phyloP scores from a whole-genome alignment of 2,888 invertebrate species.

The Noctuana brunneofusca region DNA sequence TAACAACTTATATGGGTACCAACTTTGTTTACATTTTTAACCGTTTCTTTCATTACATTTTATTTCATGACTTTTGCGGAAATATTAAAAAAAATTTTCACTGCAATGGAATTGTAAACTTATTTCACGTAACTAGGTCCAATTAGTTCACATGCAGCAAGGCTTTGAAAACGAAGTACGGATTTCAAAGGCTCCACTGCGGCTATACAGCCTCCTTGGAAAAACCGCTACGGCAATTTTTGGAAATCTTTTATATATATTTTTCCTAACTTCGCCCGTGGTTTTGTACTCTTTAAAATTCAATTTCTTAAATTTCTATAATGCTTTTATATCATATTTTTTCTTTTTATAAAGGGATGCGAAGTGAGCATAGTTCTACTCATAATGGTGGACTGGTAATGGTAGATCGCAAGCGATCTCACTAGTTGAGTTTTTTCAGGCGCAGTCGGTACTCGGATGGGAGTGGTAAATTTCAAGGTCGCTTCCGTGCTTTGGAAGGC shows the following conservation, averaged over 20 bases:
- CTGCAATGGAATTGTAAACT: conserved; percentile 28
- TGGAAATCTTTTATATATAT: conserved; percentile 31
- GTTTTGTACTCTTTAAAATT: conserved; percentile 17
- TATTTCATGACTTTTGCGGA: conserved; percentile 4
- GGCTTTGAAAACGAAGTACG: conserved; percentile 28
- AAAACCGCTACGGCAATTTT: conserved; percentile 26
- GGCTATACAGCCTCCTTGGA: conserved; percentile 27
- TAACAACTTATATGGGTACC: no score
- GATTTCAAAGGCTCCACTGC: conserved; percentile 32
- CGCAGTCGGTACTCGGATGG: no score
- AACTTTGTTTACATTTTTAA: background rate
- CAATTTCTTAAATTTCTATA: background rate
- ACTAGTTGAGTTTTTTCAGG: no score
- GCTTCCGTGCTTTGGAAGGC: no score
- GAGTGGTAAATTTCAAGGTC: no score
- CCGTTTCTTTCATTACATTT: background rate
- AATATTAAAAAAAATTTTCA: conserved; percentile 17
- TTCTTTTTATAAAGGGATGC: no score
- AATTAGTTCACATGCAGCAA: conserved; percentile 33
- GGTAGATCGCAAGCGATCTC: no score
- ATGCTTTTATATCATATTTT: no score
- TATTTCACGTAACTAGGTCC: conserved; percentile 32
- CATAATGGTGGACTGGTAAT: no score
- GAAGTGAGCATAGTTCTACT: no score
- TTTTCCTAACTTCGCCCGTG: conserved; percentile 6